phyloP scores from a whole-genome alignment of 2,888 invertebrate species.

The Tethea ocularis region DNA sequence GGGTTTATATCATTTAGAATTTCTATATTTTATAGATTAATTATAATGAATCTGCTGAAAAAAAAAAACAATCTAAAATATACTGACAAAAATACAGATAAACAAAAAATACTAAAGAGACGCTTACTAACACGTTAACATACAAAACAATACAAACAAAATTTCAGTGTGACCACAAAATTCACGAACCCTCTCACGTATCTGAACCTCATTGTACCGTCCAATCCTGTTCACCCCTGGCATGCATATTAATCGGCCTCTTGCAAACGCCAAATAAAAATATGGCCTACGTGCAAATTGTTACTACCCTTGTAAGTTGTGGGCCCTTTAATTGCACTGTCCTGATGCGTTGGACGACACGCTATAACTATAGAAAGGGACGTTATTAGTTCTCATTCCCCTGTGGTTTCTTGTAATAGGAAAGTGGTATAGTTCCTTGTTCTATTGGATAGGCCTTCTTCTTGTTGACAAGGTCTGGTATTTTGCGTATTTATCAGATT shows the following conservation, averaged over 20 bases:
- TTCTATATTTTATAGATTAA: too few relatives aligned
- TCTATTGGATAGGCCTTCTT: neutral
- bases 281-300: slow-evolving; percentile 38
- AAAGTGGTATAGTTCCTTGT: neutral
- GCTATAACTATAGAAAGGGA: neutral
- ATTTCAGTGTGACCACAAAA: neutral
- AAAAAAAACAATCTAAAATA: neutral
- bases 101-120: neutral
- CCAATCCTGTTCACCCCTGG: slow-evolving; percentile 28
- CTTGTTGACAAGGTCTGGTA: neutral
- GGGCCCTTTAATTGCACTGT: slow-evolving; percentile 1
- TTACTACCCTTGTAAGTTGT: neutral
- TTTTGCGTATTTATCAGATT: neutral
- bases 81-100: neutral
- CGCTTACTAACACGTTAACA: neutral
- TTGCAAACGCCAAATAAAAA: slow-evolving; percentile 43
- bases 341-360: neutral
- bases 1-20: too few relatives aligned
- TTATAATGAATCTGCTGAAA: too few relatives aligned
- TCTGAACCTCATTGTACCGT: slow-evolving; percentile 40
- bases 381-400: slow-evolving; percentile 1
- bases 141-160: neutral
- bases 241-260: slow-evolving; percentile 44
- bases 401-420: neutral
- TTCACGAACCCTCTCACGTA: slow-evolving; percentile 43